A percentile compares a stretch with the other conserved stretches of the same genome.
These are phyloP conservation scores for Mola mola DNA, from an alignment of 2,113 vertebrate species.

Conservation along the genomic window DNA sequence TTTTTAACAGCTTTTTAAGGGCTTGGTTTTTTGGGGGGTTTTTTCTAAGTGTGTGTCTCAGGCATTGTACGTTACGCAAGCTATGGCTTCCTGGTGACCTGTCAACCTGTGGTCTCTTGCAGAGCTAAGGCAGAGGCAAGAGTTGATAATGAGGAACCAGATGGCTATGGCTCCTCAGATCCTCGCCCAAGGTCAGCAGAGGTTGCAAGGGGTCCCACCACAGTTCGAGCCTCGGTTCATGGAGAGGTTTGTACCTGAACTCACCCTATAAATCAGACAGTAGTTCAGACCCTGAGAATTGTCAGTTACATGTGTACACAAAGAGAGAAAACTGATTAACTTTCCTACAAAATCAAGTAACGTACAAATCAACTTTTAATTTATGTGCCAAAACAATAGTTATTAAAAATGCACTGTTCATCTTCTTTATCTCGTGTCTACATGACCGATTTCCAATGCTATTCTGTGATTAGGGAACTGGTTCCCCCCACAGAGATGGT, in stretches of 20 bases:
- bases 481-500: constrained; percentile 86
- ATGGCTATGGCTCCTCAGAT: constrained; percentile 90
- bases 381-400: no score
- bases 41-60: constrained; percentile 6
- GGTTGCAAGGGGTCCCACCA: constrained; percentile 83
- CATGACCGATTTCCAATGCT: not conserved
- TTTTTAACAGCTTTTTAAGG: constrained; percentile 20
- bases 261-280: not conserved
- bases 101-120: constrained; percentile 26
- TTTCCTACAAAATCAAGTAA: no score
- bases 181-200: constrained; percentile 85
- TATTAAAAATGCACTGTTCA: not conserved
- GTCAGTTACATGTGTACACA: not conserved
- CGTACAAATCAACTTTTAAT: no score
- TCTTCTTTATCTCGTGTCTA: not conserved
- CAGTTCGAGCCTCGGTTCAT: constrained; percentile 88
- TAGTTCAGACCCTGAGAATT: not conserved
- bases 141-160: constrained; percentile 91
- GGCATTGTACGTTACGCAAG: not conserved
- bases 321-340: not conserved
- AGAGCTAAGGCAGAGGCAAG: constrained; percentile 90
- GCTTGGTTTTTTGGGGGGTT: no score
- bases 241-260: constrained; percentile 83
- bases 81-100: constrained; percentile 19
- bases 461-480: constrained; percentile 82